A percentile compares a stretch with the other conserved stretches of the same genome.
Conservation (phyloP, 2,888 invertebrate species). For the Tortrix viridana region DNA sequence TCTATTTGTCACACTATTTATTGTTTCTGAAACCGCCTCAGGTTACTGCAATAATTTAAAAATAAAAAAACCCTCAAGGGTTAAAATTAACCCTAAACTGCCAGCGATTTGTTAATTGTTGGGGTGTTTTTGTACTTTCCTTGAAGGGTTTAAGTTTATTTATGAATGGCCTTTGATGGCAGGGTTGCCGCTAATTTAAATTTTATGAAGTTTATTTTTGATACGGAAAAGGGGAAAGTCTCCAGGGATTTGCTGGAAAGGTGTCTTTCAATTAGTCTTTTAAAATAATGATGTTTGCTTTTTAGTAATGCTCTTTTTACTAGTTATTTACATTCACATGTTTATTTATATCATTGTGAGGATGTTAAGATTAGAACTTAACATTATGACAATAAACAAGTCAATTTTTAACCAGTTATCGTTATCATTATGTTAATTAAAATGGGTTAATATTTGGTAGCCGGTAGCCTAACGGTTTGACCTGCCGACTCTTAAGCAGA, state of each 20-base stretch:
- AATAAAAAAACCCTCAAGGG: constrained; percentile 58
- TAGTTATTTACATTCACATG: not conserved
- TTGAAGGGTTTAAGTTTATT: constrained; percentile 71
- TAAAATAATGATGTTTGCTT: constrained; percentile 5
- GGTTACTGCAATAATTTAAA: constrained; percentile 64
- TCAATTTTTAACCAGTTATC: no score
- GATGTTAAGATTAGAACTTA: no score
- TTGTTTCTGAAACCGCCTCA: constrained; percentile 66
- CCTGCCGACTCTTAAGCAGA: no score
- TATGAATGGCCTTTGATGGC: constrained; percentile 77
- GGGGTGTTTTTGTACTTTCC: constrained; percentile 66
- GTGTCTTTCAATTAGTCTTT: constrained; percentile 30
- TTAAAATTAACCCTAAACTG: constrained; percentile 78
- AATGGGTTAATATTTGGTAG: no score
- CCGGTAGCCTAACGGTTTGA: no score
- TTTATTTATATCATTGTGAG: no score
- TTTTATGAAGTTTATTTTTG: constrained; percentile 80
- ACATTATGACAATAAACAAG: no score
- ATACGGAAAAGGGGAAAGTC: constrained; percentile 58
- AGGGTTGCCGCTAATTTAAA: constrained; percentile 79
- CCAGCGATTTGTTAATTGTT: constrained; percentile 81
- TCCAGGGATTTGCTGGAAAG: constrained; percentile 48
- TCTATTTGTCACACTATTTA: constrained; percentile 69
- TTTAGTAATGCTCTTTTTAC: not conserved
- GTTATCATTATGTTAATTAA: no score